Conservation (phyloP, 2,888 invertebrate species). For the Brachylomia viminalis region DNA sequence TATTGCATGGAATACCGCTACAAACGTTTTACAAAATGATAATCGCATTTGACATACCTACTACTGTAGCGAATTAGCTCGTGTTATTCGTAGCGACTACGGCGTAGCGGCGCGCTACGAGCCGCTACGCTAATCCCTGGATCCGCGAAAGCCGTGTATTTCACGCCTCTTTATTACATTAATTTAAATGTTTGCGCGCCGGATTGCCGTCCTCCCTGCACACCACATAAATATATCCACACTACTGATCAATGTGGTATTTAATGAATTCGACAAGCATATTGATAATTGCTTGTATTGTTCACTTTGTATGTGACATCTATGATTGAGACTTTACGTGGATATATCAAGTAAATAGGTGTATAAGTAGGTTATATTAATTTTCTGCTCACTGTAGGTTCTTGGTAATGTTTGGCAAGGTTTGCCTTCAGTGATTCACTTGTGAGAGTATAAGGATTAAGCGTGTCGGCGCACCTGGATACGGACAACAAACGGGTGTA, state of each 20-base stretch:
- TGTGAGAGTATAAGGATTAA: conserved; percentile 76
- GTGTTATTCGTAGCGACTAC: conserved; percentile 44
- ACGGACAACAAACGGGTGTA: conserved; percentile 80
- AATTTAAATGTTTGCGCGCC: conserved; percentile 89
- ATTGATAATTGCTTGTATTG: conserved; percentile 13
- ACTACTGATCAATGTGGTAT: conserved; percentile 63
- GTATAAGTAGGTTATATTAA: not conserved
- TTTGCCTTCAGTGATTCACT: conserved; percentile 23
- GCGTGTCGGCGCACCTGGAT: conserved; percentile 84
- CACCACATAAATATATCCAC: conserved; percentile 74
- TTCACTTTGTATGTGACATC: not conserved
- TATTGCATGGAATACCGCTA: not conserved
- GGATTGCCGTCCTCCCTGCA: conserved; percentile 78
- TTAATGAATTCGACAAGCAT: conserved; percentile 37
- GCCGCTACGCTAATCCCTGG: conserved; percentile 78
- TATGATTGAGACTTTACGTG: not conserved
- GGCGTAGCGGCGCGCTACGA: conserved; percentile 61
- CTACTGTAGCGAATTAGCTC: conserved; percentile 5
- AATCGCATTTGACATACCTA: not conserved
- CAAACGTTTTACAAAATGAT: not conserved
- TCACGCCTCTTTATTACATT: conserved; percentile 90
- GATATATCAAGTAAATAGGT: not conserved
- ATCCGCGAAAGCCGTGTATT: conserved; percentile 84
- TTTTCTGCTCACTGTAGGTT: not conserved
- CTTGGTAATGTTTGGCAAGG: conserved; percentile 2